Evolutionary conservation across 1,140 invertebrate genomes (phyloP).

Genomic region (Solenopsis invicta): DNA sequence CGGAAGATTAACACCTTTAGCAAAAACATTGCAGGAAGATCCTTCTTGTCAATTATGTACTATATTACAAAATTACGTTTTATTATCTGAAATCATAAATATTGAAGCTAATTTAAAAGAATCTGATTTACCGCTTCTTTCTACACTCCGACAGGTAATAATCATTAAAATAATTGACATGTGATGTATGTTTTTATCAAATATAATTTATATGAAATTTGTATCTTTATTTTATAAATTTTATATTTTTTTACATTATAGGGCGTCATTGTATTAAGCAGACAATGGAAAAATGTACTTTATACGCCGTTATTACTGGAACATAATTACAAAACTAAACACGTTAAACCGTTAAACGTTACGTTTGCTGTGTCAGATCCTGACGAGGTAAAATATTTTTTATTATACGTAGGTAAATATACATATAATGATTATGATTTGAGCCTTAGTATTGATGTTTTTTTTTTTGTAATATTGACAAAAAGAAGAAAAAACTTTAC

Average conservation of each 20-base stretch:
- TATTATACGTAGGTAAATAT: not conserved
- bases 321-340: conserved; percentile 95
- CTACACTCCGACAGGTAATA: conserved; percentile 93
- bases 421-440: not conserved
- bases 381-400: conserved; percentile 89
- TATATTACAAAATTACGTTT: conserved; percentile 95
- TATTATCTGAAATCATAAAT: conserved; percentile 91
- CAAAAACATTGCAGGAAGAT: conserved; percentile 97
- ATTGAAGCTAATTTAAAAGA: conserved; percentile 95
- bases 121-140: conserved; percentile 94
- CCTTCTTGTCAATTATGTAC: conserved; percentile 97
- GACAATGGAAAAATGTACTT: conserved; percentile 98
- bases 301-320: conserved; percentile 97
- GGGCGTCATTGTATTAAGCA: conserved; percentile 96
- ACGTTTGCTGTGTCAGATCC: conserved; percentile 95
- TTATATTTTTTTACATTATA: conserved; percentile 79
- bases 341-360: conserved; percentile 94
- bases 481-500: not conserved
- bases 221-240: conserved; percentile 47
- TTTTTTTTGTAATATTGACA: not conserved
- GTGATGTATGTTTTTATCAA: not conserved
- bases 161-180: conserved; percentile 70
- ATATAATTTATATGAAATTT: conserved; percentile 30
- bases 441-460: not conserved
- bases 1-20: conserved; percentile 94